Evolutionary conservation across 2,113 vertebrate species (phyloP), one percentile per base, ranked within the genome.

Genomic region (Helogale parvula): DNA sequence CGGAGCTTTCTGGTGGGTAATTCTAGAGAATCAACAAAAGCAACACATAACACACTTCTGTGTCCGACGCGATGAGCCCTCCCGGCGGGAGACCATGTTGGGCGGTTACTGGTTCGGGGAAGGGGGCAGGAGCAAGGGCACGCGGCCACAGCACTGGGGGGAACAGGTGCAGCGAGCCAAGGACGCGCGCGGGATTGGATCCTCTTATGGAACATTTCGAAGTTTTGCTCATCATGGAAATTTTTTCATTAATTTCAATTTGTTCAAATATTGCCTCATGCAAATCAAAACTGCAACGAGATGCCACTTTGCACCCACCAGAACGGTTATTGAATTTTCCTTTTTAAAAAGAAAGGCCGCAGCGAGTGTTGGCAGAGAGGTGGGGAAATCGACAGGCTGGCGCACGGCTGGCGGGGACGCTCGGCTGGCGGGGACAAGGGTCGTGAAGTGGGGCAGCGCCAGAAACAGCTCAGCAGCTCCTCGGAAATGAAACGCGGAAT

Each of bases 341-440:
- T 74, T 74, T 47, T 74, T 72, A 38, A 57, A 1, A 79, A 79
- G 25, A 29, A 31, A 41, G 25, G 65, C 33, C 29, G 21, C 23
- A 15, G 63, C 25, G 23, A 12, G 71, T 38, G 45, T 52, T 25
- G 45, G 21, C 31, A 7, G 52, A 45, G 57, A 85, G 2, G 57
- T 31, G 23, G 45, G 19, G 57, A 63, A 66, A 31, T 11, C 23
- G 25, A 25, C 31, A 38, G 12, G 23, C 2, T 9, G 12, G 25
- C 4, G 35, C 65, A 0, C 2, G 16, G n/a, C 50, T 0, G 31
- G 0, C 2, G 38, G 65, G 77, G 29, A 11, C 9, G 41, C 41
- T 41, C 41, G 12, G 23, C 2, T 9, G 12, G 25, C 4, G 41
- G 41, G 77, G 29, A 11, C 9, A 6, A 5, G 41, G 65, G 54